A percentile compares a stretch with the other conserved stretches of the same genome.
Evolutionary conservation across 2,113 vertebrate species (phyloP).

Genomic region (Calypte anna): DNA sequence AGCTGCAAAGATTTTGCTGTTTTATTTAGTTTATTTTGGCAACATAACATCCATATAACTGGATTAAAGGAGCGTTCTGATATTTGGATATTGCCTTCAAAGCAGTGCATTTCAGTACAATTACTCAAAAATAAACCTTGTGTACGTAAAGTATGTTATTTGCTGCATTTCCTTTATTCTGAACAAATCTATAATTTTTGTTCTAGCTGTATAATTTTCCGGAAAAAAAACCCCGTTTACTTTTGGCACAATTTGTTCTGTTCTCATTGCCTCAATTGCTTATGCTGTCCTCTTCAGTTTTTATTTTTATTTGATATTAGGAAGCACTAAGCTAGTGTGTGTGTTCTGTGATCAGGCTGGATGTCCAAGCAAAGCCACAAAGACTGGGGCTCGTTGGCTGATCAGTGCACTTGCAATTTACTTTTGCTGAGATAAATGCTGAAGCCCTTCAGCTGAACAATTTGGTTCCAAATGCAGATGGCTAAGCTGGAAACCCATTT

Average conservation of each 20-base stretch:
- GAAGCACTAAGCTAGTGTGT: not conserved
- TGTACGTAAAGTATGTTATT: not conserved
- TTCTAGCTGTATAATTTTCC: not conserved
- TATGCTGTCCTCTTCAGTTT: not conserved
- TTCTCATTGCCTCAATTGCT: not conserved
- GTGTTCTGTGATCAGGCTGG: not conserved
- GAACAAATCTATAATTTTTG: not conserved
- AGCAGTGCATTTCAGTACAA: not conserved
- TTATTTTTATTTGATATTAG: not conserved
- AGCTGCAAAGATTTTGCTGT: not conserved
- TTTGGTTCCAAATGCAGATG: not conserved
- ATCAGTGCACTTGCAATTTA: not conserved
- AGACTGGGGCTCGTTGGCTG: not conserved
- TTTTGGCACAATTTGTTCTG: not conserved
- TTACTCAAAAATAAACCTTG: not conserved
- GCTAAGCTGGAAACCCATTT: not conserved
- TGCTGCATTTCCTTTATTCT: not conserved
- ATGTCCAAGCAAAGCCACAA: not conserved
- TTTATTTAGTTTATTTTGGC: not conserved
- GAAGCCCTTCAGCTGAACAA: not conserved
- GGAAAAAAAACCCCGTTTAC: not conserved
- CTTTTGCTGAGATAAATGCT: not conserved
- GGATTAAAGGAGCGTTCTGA: not conserved
- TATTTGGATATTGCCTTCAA: not conserved
- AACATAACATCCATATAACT: not conserved